Percentiles rank a stretch among this genome's conserved stretches.
phyloP scores from a whole-genome alignment of 2,113 vertebrate genomes.

The Gulo gulo region DNA sequence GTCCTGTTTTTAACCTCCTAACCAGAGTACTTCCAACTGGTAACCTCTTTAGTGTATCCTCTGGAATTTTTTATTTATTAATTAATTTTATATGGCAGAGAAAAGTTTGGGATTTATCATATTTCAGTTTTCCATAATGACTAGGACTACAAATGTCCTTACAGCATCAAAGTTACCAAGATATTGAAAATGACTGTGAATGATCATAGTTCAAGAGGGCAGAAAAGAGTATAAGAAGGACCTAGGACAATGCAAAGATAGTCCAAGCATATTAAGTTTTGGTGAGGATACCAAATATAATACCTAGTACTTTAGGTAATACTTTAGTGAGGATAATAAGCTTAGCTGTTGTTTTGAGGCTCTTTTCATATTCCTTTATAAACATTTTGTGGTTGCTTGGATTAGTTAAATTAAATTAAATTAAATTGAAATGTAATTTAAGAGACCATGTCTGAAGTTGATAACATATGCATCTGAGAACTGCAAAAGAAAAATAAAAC shows the following conservation, averaged over 20 bases:
- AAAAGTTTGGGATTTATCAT: neutral
- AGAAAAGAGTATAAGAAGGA: neutral
- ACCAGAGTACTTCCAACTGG: too few relatives aligned
- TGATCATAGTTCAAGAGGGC: neutral
- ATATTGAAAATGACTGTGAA: neutral
- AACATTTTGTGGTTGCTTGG: neutral
- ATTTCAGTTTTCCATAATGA: neutral
- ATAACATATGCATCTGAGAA: neutral
- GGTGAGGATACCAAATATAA: neutral
- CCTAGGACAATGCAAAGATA: neutral
- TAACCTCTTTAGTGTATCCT: neutral
- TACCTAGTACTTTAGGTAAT: neutral
- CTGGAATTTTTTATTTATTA: neutral
- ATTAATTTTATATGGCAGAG: neutral
- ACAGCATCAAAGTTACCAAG: neutral
- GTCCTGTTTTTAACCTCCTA: neutral
- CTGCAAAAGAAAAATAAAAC: neutral
- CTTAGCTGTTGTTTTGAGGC: neutral
- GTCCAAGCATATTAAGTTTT: neutral
- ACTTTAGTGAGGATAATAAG: neutral
- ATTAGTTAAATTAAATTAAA: neutral
- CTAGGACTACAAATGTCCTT: neutral
- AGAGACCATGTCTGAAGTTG: neutral
- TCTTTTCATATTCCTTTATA: neutral
- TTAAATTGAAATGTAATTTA: neutral